phyloP scores from a whole-genome alignment of 2,888 invertebrate species.

The Tubulanus polymorphus region DNA sequence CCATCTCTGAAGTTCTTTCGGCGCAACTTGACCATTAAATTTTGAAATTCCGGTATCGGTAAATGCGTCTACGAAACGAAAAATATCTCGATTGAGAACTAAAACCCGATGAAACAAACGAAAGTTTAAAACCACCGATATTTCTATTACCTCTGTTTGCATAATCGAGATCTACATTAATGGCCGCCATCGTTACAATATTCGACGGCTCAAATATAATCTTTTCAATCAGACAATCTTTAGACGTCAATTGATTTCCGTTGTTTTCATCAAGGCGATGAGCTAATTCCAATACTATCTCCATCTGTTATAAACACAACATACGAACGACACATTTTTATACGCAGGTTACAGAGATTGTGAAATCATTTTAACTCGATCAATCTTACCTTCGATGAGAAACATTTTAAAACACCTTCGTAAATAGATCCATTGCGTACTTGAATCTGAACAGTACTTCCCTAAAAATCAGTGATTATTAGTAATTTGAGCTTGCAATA shows the following conservation, averaged over 20 bases:
- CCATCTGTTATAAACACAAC: slow-evolving; percentile 61
- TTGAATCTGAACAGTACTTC: slow-evolving; percentile 45
- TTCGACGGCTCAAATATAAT: slow-evolving; percentile 78
- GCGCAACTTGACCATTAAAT: slow-evolving; percentile 70
- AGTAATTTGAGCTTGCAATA: too few relatives aligned
- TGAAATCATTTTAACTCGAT: background rate
- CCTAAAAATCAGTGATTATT: too few relatives aligned
- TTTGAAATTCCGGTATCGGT: slow-evolving; percentile 86
- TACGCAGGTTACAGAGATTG: background rate
- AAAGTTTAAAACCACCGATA: background rate
- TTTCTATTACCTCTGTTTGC: slow-evolving; percentile 69
- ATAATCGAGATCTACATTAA: slow-evolving; percentile 83
- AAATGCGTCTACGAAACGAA: slow-evolving; percentile 60
- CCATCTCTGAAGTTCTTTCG: slow-evolving; percentile 88
- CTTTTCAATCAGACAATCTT: slow-evolving; percentile 71
- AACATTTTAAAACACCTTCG: slow-evolving; percentile 87
- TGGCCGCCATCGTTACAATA: slow-evolving; percentile 76
- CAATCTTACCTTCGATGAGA: slow-evolving; percentile 63
- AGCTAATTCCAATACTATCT: slow-evolving; percentile 82
- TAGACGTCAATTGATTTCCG: slow-evolving; percentile 36
- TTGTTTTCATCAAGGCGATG: slow-evolving; percentile 64
- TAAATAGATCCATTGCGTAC: slow-evolving; percentile 77
- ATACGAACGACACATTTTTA: background rate
- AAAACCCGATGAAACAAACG: background rate
- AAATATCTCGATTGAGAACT: slow-evolving; percentile 1